These are phyloP conservation scores for Perdita meconis DNA, from an alignment of 2,888 invertebrate species.

Conservation along the genomic window DNA sequence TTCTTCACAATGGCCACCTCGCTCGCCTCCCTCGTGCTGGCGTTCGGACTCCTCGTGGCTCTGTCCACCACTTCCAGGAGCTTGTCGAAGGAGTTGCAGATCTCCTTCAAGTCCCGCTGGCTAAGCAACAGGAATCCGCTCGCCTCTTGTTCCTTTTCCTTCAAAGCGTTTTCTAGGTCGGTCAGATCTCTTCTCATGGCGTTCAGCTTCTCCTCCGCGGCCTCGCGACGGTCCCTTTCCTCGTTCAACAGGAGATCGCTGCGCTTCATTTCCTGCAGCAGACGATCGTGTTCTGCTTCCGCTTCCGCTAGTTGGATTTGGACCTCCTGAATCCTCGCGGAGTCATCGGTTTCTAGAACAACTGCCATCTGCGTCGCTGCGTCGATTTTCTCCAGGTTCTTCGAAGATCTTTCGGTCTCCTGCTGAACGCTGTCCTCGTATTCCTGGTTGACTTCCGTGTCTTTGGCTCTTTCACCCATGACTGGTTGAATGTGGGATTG, in stretches of 20 bases:
- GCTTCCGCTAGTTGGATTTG: slow-evolving; percentile 67
- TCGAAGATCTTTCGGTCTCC: slow-evolving; percentile 19
- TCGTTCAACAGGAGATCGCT: slow-evolving; percentile 72
- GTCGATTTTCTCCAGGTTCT: slow-evolving; percentile 82
- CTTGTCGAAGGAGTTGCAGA: slow-evolving; percentile 76
- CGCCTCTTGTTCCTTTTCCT: slow-evolving; percentile 75
- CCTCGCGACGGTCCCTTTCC: slow-evolving; percentile 76
- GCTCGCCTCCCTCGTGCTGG: slow-evolving; percentile 11
- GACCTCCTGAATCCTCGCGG: slow-evolving; percentile 83
- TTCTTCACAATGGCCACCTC: slow-evolving; percentile 44
- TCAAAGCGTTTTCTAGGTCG: slow-evolving; percentile 73
- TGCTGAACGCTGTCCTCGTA: slow-evolving; percentile 11
- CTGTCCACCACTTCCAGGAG: slow-evolving; percentile 76
- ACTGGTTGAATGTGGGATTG: slow-evolving; percentile 71
- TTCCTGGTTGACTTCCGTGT: slow-evolving; percentile 6
- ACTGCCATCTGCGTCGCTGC: slow-evolving; percentile 41
- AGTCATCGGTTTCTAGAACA: background rate
- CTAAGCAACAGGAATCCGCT: slow-evolving; percentile 77
- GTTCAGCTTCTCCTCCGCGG: slow-evolving; percentile 75
- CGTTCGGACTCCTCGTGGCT: slow-evolving; percentile 53
- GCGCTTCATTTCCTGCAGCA: slow-evolving; percentile 71
- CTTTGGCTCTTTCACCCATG: slow-evolving; percentile 15
- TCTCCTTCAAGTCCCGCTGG: slow-evolving; percentile 78
- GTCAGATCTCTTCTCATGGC: slow-evolving; percentile 70
- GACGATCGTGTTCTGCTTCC: slow-evolving; percentile 68